A percentile compares a stretch with the other conserved stretches of the same genome.
Evolutionary conservation across 1,140 invertebrate species (phyloP).

Genomic region (Drosophila bifasciata): DNA sequence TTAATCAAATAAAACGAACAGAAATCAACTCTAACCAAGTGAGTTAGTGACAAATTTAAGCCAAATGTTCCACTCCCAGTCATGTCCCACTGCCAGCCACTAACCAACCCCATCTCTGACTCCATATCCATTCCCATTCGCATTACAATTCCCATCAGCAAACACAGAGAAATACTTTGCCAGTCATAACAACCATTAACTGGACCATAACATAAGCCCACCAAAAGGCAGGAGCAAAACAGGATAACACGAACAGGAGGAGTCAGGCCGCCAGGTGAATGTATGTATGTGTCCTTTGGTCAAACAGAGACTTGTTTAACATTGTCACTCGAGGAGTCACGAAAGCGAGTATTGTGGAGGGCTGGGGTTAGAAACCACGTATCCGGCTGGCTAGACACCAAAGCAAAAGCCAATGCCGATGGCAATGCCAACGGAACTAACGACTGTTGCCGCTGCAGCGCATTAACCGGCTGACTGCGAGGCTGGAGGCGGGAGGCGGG

Average conservation of each 20-base stretch:
- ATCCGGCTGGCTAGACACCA: constrained; percentile 51
- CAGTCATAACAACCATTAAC: constrained; percentile 60
- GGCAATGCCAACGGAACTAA: constrained; percentile 18
- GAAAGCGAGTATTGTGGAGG: constrained; percentile 15
- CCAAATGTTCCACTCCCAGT: constrained; percentile 8
- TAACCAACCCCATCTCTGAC: constrained; percentile 1
- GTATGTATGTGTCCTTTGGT: constrained; percentile 43
- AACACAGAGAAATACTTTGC: constrained; percentile 51
- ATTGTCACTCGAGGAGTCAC: constrained; percentile 55
- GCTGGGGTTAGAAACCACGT: constrained; percentile 13
- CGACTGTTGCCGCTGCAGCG: constrained; percentile 20
- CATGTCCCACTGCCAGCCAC: constrained; percentile 28
- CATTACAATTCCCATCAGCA: constrained; percentile 28
- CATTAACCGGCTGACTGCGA: constrained; percentile 40
- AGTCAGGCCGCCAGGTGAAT: constrained; percentile 27
- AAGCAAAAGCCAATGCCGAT: constrained; percentile 13
- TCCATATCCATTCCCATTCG: background rate
- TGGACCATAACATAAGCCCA: constrained; percentile 36
- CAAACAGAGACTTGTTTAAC: constrained; percentile 57
- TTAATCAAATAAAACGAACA: too few relatives aligned
- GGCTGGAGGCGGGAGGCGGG: constrained; percentile 1
- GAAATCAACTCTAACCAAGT: constrained; percentile 16
- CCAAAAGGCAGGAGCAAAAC: constrained; percentile 9
- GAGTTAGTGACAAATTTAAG: constrained; percentile 37
- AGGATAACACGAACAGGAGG: background rate